These are phyloP conservation scores for Drosophila parabipectinata DNA, from an alignment of 1,140 invertebrate genomes.

Conservation along the genomic window DNA sequence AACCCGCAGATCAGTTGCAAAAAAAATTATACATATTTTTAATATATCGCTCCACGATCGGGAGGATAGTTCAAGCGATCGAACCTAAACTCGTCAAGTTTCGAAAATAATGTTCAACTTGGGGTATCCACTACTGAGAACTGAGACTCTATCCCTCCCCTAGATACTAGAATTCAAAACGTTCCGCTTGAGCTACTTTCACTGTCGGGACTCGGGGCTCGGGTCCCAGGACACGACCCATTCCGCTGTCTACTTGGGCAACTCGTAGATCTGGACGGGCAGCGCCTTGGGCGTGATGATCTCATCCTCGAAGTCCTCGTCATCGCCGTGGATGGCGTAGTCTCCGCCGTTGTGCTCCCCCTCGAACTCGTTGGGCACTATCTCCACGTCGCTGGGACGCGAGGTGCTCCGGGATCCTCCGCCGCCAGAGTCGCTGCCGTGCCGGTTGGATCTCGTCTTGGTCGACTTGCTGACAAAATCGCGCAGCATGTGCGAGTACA, in stretches of 20 bases:
- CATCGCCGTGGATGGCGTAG: constrained; percentile 77
- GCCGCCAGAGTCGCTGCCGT: constrained; percentile 52
- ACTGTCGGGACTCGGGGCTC: background rate
- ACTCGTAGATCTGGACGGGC: constrained; percentile 81
- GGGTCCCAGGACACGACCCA: background rate
- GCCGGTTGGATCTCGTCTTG: constrained; percentile 71
- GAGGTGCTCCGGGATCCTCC: constrained; percentile 65
- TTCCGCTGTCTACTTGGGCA: constrained; percentile 69
- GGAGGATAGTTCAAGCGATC: constrained; percentile 20
- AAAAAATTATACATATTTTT: constrained; percentile 27
- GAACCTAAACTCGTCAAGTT: background rate
- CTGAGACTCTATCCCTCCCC: background rate
- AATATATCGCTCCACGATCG: constrained; percentile 2
- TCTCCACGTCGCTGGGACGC: constrained; percentile 83
- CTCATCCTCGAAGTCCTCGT: constrained; percentile 83
- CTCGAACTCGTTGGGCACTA: constrained; percentile 84
- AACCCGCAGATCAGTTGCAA: constrained; percentile 36
- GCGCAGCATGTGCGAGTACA: constrained; percentile 84
- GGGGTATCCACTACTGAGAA: background rate
- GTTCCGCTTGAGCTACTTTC: constrained; percentile 19
- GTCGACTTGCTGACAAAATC: constrained; percentile 65
- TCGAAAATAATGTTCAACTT: background rate
- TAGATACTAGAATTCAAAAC: background rate
- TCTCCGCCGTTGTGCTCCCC: constrained; percentile 69
- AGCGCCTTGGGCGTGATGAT: constrained; percentile 83